Evolutionary conservation across 2,113 vertebrate genomes (phyloP), one percentile per base, ranked within the genome.

Genomic region (Alectura lathami): DNA sequence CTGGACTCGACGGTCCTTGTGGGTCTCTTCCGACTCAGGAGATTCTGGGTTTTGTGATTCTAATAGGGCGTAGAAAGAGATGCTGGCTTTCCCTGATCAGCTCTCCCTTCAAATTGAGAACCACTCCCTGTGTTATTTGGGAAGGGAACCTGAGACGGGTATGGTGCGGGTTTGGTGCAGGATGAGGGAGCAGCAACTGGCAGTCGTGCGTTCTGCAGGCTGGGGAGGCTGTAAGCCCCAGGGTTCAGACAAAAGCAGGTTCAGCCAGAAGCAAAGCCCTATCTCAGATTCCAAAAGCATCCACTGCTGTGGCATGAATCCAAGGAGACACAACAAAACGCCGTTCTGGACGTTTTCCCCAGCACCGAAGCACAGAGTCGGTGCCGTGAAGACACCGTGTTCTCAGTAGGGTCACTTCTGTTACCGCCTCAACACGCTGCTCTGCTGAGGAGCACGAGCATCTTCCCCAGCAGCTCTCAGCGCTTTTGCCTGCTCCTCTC

Each of bases 261-360:
- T 91, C 68, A 70, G 59, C 38, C 59, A 83, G 40, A 94, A 89
- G 76, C 85, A 83, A 83, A 91, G 60, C 63, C n/a, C 68, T 42
- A 70, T 81, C 57, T 92, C 82, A 45, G 47, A 77, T 93, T 96
- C 89, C 84, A 68, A 70, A 95, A 87, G 72, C 84, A 57, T 83
- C 84, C 59, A n/a, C 74, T 79, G 42, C 63, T 67, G 34, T 85
- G 79, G 82, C 79, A 21, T 15, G 72, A 67, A 57, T 83, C 85
- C 91, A 95, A 89, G 76, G 29, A 89, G 43, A 78, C 3, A 12
- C 74, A 73, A 85, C 72, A 88, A 96, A 95, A 89, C 89, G 79
- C 73, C 8, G 12, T 86, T 93, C 64, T 88, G 72, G 83, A 67
- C 30, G 18, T 83, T 83, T 77, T 51, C 68, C 51, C 40, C 53